Evolutionary conservation across 2,888 invertebrate species (phyloP).

Genomic region (Monoplex corrugatus): DNA sequence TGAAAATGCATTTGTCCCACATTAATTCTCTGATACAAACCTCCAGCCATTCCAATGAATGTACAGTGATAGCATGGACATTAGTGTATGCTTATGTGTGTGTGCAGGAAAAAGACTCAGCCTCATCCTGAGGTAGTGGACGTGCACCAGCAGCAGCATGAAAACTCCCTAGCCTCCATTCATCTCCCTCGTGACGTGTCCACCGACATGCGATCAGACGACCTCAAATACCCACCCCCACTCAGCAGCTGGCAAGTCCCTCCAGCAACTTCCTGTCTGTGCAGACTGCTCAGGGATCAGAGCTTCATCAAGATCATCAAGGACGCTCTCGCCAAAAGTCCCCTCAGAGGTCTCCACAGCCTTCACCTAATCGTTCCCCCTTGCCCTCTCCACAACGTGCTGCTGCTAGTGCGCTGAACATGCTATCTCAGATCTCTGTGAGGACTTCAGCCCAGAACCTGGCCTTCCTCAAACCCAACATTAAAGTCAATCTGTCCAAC

Average conservation of each 20-base stretch:
- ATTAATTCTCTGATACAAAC: too few relatives aligned
- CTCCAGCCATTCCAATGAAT: too few relatives aligned
- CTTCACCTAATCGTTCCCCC: constrained; percentile 41
- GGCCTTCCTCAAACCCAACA: constrained; percentile 45
- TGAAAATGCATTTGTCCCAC: too few relatives aligned
- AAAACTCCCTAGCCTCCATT: constrained; percentile 72
- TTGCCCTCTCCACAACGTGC: constrained; percentile 42
- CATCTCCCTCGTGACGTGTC: constrained; percentile 75
- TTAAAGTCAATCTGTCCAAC: constrained; percentile 40
- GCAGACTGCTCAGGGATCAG: background rate
- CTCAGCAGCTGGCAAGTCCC: constrained; percentile 23
- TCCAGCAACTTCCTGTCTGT: constrained; percentile 47
- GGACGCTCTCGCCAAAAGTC: constrained; percentile 15
- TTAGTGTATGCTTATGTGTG: background rate
- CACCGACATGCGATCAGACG: constrained; percentile 60
- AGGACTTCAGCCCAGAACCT: constrained; percentile 28
- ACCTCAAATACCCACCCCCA: constrained; percentile 16
- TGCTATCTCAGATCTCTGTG: constrained; percentile 43
- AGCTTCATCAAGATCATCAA: background rate
- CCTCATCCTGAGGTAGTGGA: constrained; percentile 75
- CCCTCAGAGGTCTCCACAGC: constrained; percentile 7
- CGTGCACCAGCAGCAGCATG: constrained; percentile 76
- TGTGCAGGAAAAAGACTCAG: constrained; percentile 71
- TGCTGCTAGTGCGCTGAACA: constrained; percentile 37
- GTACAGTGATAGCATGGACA: too few relatives aligned